Evolutionary conservation across 2,113 vertebrate species (phyloP).

Genomic region (Dromiciops gliroides): DNA sequence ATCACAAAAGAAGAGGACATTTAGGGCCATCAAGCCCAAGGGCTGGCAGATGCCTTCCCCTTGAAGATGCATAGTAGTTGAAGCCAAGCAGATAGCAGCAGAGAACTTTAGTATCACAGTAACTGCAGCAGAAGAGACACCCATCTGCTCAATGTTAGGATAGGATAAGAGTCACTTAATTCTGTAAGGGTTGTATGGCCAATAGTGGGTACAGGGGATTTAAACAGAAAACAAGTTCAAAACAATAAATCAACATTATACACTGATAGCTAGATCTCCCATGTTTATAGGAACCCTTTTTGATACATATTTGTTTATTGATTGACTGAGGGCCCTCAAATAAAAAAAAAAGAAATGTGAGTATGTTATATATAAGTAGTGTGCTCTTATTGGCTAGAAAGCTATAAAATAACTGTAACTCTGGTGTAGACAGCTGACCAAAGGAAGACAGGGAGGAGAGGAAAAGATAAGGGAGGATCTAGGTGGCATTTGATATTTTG

Average conservation of each 20-base stretch:
- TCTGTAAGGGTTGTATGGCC: background rate
- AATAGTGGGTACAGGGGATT: background rate
- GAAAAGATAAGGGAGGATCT: background rate
- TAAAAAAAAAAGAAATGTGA: background rate
- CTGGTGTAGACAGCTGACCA: background rate
- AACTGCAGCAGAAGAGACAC: background rate
- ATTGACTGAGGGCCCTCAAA: background rate
- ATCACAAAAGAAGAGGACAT: background rate
- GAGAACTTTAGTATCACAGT: background rate
- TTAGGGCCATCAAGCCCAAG: background rate
- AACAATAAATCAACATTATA: background rate
- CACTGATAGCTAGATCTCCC: background rate
- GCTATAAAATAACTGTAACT: background rate
- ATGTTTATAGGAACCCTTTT: background rate
- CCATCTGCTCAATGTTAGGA: background rate
- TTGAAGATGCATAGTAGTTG: background rate
- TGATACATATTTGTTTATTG: background rate
- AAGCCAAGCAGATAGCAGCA: background rate
- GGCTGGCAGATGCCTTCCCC: background rate
- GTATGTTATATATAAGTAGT: background rate
- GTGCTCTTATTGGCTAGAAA: background rate
- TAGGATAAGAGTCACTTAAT: background rate
- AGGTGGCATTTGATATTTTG: background rate
- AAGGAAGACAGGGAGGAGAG: background rate
- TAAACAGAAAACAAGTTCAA: background rate